Conservation (phyloP, 2,797 vertebrate genomes). For the Sternarchorhynchus goeldii region DNA sequence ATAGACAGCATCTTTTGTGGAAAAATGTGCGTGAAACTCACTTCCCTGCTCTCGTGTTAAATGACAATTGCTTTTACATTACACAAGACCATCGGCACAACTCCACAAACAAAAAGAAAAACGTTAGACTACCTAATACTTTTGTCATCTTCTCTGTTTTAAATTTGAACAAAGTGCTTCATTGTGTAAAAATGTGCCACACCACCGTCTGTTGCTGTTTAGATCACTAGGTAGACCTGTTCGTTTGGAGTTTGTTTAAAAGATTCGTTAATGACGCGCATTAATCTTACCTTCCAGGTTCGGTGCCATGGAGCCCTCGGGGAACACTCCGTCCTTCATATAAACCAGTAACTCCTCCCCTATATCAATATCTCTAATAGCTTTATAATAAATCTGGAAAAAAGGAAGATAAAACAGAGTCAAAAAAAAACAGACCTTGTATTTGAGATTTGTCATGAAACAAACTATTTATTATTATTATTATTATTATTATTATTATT, state of each 20-base stretch:
- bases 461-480: too few relatives aligned
- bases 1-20: background rate
- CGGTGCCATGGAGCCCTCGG: constrained; percentile 89
- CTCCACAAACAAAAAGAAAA: too few relatives aligned
- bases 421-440: background rate
- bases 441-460: background rate
- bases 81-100: background rate
- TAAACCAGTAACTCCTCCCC: constrained; percentile 96
- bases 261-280: constrained; percentile 82
- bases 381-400: constrained; percentile 93
- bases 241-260: constrained; percentile 84
- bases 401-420: constrained; percentile 35
- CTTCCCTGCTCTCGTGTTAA: background rate
- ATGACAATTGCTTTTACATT: constrained; percentile 11
- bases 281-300: constrained; percentile 93
- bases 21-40: background rate
- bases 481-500: constrained; percentile 1
- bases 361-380: constrained; percentile 92
- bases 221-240: constrained; percentile 47
- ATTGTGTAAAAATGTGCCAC: constrained; percentile 14
- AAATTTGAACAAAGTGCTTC: background rate
- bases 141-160: background rate
- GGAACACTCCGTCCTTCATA: constrained; percentile 91
- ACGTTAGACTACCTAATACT: background rate
- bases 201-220: too few relatives aligned